phyloP scores from a whole-genome alignment of 2,888 invertebrate species.

The Cylloceria caligata region DNA sequence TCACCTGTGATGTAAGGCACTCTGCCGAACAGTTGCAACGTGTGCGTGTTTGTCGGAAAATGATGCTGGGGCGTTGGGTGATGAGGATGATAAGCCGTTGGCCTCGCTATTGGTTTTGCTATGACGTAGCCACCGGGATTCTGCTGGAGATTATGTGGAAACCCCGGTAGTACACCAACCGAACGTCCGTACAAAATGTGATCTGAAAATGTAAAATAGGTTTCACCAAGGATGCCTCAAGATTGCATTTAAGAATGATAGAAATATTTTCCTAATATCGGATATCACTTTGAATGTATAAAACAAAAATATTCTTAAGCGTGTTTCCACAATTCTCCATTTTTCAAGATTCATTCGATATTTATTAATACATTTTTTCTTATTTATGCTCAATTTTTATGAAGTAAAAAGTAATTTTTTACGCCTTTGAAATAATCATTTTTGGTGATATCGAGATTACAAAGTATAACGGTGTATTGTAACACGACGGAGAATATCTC shows the following conservation, averaged over 20 bases:
- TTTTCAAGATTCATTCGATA: neutral
- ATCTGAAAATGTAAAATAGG: constrained; percentile 75
- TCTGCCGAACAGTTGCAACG: constrained; percentile 92
- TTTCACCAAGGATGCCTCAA: neutral
- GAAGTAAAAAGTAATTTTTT: too few relatives aligned
- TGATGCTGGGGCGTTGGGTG: constrained; percentile 86
- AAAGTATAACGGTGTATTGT: neutral
- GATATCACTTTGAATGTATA: neutral
- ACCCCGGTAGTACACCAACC: constrained; percentile 80
- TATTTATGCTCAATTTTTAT: too few relatives aligned
- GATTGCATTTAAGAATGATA: neutral
- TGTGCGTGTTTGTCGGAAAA: constrained; percentile 81
- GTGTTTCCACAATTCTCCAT: neutral
- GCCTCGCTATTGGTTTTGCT: constrained; percentile 94
- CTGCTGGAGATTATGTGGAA: constrained; percentile 81
- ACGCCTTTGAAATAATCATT: neutral
- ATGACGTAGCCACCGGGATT: constrained; percentile 87
- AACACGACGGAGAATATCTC: neutral
- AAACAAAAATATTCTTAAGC: neutral
- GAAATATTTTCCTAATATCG: neutral
- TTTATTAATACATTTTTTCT: neutral
- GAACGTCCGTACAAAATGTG: constrained; percentile 81
- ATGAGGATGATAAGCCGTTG: constrained; percentile 88
- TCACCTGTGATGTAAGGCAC: constrained; percentile 93
- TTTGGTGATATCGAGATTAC: neutral